Evolutionary conservation across 2,113 vertebrate genomes (phyloP).

Genomic region (Motacilla tschutschensis): DNA sequence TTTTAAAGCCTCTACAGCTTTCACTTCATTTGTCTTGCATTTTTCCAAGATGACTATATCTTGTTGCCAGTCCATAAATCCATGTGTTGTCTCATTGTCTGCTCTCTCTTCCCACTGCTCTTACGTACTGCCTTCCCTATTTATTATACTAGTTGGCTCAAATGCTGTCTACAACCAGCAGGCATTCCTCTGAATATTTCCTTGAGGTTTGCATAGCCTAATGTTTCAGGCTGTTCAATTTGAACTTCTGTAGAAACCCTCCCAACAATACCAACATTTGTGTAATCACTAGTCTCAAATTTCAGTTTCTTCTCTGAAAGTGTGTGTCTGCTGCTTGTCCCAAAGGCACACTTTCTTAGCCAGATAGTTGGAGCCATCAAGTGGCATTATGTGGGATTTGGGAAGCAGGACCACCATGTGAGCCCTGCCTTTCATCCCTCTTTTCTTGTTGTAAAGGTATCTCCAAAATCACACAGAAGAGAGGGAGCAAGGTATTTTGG

Average conservation of each 20-base stretch:
- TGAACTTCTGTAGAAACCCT: not conserved
- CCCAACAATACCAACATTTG: not conserved
- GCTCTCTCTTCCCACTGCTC: not conserved
- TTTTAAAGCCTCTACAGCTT: not conserved
- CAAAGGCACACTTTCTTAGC: not conserved
- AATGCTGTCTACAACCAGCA: conserved; percentile 1
- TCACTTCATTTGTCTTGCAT: not conserved
- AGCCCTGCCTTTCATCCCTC: not conserved
- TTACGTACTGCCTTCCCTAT: not conserved
- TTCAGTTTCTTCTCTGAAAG: not conserved
- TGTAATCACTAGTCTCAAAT: not conserved
- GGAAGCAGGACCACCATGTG: not conserved
- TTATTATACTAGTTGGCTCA: not conserved
- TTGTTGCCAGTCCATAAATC: not conserved
- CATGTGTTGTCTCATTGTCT: conserved; percentile 4
- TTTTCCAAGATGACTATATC: not conserved
- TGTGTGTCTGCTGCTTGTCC: not conserved
- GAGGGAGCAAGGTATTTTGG: not conserved
- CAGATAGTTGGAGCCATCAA: not conserved
- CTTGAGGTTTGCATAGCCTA: not conserved
- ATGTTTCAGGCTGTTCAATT: not conserved
- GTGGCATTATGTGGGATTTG: not conserved
- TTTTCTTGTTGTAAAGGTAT: not conserved
- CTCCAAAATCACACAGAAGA: not conserved
- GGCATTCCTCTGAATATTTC: not conserved